These are phyloP conservation scores for Pandemis heparana DNA, from an alignment of 2,888 invertebrate genomes.

Conservation along the genomic window DNA sequence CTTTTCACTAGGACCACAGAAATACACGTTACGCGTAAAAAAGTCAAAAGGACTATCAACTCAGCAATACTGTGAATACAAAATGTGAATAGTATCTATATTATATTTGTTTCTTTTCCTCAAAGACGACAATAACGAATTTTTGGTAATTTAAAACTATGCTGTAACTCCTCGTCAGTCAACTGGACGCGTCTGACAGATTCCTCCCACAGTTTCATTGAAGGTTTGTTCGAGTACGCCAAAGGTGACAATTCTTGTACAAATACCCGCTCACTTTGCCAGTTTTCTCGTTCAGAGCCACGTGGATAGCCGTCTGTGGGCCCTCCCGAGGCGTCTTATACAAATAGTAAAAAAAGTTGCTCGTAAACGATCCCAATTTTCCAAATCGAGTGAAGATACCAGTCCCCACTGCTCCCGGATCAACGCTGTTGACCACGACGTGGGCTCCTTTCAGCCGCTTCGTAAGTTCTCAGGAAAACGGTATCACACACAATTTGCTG, in stretches of 20 bases:
- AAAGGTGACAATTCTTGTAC: conserved; percentile 88
- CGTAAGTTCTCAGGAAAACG: conserved; percentile 90
- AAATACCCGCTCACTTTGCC: conserved; percentile 90
- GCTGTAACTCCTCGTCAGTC: background rate
- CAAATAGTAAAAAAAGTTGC: conserved; percentile 86
- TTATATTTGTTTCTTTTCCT: too few relatives aligned
- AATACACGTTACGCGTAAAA: too few relatives aligned
- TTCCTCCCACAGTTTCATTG: background rate
- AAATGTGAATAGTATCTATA: too few relatives aligned
- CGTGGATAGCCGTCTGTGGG: conserved; percentile 91
- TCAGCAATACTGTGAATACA: too few relatives aligned
- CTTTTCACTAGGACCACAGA: too few relatives aligned
- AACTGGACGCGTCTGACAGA: background rate
- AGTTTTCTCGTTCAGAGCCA: conserved; percentile 90
- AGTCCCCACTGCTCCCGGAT: conserved; percentile 94
- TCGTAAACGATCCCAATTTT: conserved; percentile 83
- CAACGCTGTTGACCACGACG: conserved; percentile 92
- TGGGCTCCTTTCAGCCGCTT: conserved; percentile 87
- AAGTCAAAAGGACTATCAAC: too few relatives aligned
- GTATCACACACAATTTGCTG: conserved; percentile 90
- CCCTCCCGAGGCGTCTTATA: conserved; percentile 92
- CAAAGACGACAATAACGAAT: background rate
- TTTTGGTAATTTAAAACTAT: background rate
- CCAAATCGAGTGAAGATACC: conserved; percentile 87
- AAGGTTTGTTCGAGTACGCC: background rate